phyloP scores from a whole-genome alignment of 1,140 invertebrate species.

The Caenorhabditis remanei region DNA sequence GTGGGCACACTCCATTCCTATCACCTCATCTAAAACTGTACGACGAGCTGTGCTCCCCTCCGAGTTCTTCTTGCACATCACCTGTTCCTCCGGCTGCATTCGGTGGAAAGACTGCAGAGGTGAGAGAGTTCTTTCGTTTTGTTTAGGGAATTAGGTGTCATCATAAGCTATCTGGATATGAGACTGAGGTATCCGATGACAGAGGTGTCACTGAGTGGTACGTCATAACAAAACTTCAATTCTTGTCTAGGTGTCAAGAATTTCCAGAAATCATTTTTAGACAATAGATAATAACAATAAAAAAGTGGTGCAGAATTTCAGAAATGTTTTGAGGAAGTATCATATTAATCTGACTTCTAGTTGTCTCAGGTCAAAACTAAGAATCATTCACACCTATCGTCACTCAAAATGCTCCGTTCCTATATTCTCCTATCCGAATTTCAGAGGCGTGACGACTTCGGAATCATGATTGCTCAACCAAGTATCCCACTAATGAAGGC shows the following conservation, averaged over 20 bases:
- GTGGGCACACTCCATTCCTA: slow-evolving; percentile 63
- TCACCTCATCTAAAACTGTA: slow-evolving; percentile 58
- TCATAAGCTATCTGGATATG: slow-evolving; percentile 28
- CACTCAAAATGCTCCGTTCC: too few relatives aligned
- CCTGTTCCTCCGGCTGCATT: slow-evolving; percentile 8
- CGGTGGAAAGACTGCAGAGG: slow-evolving; percentile 55
- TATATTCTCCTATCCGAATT: neutral
- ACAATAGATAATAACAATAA: neutral
- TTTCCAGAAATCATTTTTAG: neutral
- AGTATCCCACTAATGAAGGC: slow-evolving; percentile 44
- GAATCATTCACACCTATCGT: too few relatives aligned
- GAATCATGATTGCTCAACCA: slow-evolving; percentile 59
- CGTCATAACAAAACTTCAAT: slow-evolving; percentile 41
- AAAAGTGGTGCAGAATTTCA: neutral
- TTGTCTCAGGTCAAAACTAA: too few relatives aligned
- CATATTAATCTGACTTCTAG: too few relatives aligned
- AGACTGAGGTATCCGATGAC: slow-evolving; percentile 11
- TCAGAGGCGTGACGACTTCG: slow-evolving; percentile 60
- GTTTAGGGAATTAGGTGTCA: slow-evolving; percentile 31
- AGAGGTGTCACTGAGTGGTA: slow-evolving; percentile 4
- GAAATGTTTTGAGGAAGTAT: neutral
- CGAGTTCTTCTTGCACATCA: slow-evolving; percentile 44
- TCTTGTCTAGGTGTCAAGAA: slow-evolving; percentile 4
- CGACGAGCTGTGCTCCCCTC: slow-evolving; percentile 63
- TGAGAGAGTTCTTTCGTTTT: neutral